phyloP scores from a whole-genome alignment of 2,888 invertebrate genomes.

The Lasioglossum vierecki region DNA sequence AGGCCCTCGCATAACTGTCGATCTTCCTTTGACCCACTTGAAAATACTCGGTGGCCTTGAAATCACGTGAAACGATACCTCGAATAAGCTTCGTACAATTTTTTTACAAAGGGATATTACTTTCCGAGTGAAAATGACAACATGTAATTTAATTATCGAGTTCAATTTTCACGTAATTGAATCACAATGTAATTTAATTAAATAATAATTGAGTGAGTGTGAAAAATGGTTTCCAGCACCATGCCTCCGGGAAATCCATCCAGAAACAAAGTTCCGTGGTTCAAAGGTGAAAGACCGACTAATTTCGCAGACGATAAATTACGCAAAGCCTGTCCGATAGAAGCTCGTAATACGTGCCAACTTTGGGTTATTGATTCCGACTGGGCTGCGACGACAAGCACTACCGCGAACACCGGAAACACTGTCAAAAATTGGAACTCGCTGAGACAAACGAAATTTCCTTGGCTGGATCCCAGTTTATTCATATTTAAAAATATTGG shows the following conservation, averaged over 20 bases:
- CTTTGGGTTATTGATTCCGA: conserved; percentile 56
- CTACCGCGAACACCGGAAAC: not conserved
- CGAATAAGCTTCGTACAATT: no score
- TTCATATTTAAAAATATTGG: not conserved
- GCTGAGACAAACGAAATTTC: not conserved
- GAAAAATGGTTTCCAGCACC: not conserved
- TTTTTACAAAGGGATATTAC: no score
- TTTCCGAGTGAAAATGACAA: no score
- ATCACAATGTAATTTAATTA: not conserved
- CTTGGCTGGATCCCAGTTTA: not conserved
- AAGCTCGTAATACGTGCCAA: conserved; percentile 40
- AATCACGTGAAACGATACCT: not conserved
- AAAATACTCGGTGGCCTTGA: not conserved
- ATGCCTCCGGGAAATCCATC: not conserved
- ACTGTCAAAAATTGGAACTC: not conserved
- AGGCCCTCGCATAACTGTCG: not conserved
- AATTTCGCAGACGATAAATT: conserved; percentile 53
- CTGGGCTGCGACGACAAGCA: not conserved
- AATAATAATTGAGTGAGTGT: no score
- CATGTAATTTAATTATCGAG: no score
- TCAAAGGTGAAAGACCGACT: conserved; percentile 64
- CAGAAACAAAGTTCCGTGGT: conserved; percentile 9
- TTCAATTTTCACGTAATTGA: not conserved
- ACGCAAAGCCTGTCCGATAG: conserved; percentile 43
- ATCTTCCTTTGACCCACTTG: not conserved